Evolutionary conservation across 1,140 invertebrate genomes (phyloP).

Genomic region (Diachasmimorpha longicaudata): DNA sequence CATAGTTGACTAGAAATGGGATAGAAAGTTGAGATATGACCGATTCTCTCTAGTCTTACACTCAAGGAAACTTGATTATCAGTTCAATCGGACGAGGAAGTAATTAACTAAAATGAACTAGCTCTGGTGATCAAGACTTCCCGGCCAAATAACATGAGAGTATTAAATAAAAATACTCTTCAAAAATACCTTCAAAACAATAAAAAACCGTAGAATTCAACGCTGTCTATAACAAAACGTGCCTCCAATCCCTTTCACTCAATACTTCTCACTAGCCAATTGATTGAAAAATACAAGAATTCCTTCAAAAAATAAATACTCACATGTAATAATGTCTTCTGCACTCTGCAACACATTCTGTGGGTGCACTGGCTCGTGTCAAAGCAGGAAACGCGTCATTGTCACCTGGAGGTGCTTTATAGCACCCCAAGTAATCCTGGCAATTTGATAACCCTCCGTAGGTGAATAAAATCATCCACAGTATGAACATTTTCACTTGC

Average conservation of each 20-base stretch:
- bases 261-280: background rate
- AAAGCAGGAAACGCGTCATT: constrained; percentile 36
- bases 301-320: background rate
- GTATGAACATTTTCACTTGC: constrained; percentile 9
- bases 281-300: constrained; percentile 1
- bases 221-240: background rate
- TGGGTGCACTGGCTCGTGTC: constrained; percentile 32
- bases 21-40: too few relatives aligned
- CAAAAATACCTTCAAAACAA: too few relatives aligned
- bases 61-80: background rate
- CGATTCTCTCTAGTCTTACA: too few relatives aligned
- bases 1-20: too few relatives aligned
- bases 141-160: too few relatives aligned
- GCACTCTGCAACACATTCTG: constrained; percentile 34
- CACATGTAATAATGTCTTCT: constrained; percentile 6
- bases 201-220: background rate
- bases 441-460: constrained; percentile 16
- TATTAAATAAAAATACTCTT: too few relatives aligned
- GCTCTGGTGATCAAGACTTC: too few relatives aligned
- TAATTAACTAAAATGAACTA: too few relatives aligned
- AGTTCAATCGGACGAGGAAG: background rate
- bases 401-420: constrained; percentile 32
- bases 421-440: constrained; percentile 51
- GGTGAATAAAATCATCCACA: constrained; percentile 24
- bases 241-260: background rate